phyloP scores from a whole-genome alignment of 2,797 vertebrate species.

The Hyperoplus lanceolatus region DNA sequence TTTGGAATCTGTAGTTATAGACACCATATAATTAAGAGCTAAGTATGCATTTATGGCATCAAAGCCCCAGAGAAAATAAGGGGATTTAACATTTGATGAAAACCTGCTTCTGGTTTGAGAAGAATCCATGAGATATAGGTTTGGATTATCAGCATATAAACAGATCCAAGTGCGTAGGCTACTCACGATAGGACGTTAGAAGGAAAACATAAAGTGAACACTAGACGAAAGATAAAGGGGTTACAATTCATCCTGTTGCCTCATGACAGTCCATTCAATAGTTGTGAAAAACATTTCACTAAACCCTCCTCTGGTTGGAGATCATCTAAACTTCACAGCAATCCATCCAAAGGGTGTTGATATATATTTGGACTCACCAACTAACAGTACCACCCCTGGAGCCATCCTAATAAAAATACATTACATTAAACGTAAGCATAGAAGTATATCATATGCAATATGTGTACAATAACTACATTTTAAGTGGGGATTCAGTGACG shows the following conservation, averaged over 20 bases:
- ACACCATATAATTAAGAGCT: conserved; percentile 73
- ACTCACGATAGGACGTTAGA: too few relatives aligned
- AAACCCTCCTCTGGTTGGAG: background rate
- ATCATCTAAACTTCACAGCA: background rate
- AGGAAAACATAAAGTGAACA: too few relatives aligned
- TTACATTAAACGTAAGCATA: background rate
- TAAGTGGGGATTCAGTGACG: background rate
- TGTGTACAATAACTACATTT: background rate
- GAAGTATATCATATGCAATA: background rate
- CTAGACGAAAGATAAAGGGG: too few relatives aligned
- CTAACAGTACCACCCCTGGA: background rate
- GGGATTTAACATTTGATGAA: conserved; percentile 49
- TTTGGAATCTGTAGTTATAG: conserved; percentile 58
- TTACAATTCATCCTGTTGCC: too few relatives aligned
- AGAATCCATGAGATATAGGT: background rate
- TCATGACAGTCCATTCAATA: too few relatives aligned
- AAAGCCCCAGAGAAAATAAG: conserved; percentile 28
- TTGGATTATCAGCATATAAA: background rate
- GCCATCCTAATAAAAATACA: background rate
- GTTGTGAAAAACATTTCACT: too few relatives aligned
- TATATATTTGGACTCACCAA: background rate
- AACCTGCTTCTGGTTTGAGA: conserved; percentile 28
- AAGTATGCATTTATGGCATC: conserved; percentile 61
- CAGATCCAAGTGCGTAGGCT: background rate
- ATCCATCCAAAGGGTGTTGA: background rate